phyloP scores from a whole-genome alignment of 2,113 vertebrate species.

The Ctenodactylus gundi region DNA sequence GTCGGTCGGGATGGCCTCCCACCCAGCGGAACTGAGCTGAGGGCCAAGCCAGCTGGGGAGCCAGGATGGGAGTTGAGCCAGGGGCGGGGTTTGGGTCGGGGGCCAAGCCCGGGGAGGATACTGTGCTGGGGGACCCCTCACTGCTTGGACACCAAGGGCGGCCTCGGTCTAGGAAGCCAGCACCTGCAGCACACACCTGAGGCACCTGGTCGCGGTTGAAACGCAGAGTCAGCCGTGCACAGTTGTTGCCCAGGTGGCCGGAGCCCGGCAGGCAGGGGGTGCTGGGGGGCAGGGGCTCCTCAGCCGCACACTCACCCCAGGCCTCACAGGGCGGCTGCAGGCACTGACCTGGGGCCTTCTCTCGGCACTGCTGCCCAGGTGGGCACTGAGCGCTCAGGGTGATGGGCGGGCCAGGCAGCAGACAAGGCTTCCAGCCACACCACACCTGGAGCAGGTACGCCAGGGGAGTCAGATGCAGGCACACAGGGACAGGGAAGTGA shows the following conservation, averaged over 20 bases:
- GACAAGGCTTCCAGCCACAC: conserved; percentile 92
- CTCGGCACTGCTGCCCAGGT: conserved; percentile 87
- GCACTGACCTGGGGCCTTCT: conserved; percentile 88
- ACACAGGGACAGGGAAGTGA: background rate
- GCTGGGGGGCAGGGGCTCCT: conserved; percentile 80
- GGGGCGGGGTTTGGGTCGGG: too few relatives aligned
- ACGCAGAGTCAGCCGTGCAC: conserved; percentile 93
- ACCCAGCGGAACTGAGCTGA: too few relatives aligned
- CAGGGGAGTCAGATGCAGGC: background rate
- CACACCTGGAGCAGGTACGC: conserved; percentile 84
- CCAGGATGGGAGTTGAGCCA: too few relatives aligned
- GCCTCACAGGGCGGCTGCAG: conserved; percentile 89
- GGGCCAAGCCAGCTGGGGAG: too few relatives aligned
- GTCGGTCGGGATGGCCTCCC: too few relatives aligned
- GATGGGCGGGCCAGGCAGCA: conserved; percentile 81
- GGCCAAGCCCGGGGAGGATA: too few relatives aligned
- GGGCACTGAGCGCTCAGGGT: conserved; percentile 84
- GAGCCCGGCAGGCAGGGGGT: conserved; percentile 91
- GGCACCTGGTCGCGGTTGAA: conserved; percentile 92
- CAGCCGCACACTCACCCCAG: conserved; percentile 91
- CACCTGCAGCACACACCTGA: conserved; percentile 84
- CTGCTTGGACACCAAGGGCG: too few relatives aligned
- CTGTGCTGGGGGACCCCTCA: too few relatives aligned
- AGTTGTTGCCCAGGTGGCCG: conserved; percentile 90
- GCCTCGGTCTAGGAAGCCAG: fast-evolving